Conservation (phyloP, 2,113 vertebrate species). For the Leptodactylus fuscus region DNA sequence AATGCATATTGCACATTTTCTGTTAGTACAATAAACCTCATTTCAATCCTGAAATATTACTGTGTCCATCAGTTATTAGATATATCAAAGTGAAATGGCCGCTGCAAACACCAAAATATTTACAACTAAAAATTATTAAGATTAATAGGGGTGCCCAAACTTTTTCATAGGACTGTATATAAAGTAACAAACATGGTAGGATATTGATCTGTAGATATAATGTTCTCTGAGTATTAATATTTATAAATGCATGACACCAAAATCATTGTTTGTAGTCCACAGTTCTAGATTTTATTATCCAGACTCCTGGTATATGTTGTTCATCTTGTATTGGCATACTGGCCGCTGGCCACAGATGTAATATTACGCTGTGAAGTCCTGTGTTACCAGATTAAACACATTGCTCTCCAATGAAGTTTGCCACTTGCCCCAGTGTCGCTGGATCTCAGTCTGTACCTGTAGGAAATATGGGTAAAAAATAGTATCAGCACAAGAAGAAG, state of each 20-base stretch:
- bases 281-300: background rate
- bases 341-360: background rate
- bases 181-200: background rate
- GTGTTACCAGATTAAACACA: conserved; percentile 69
- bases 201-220: background rate
- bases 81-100: too few species aligned
- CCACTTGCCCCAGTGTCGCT: conserved; percentile 67
- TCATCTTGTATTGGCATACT: background rate
- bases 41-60: too few species aligned
- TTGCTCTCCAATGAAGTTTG: conserved; percentile 67
- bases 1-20: too few species aligned
- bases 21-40: too few species aligned
- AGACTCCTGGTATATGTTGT: background rate
- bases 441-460: conserved; percentile 75
- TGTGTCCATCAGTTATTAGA: too few species aligned
- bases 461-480: background rate
- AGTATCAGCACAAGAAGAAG: background rate
- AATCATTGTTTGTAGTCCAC: background rate
- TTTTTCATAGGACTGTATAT: too few species aligned
- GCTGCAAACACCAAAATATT: too few species aligned
- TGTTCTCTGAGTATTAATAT: background rate
- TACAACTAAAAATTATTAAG: too few species aligned
- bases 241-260: background rate
- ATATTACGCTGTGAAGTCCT: conserved; percentile 68
- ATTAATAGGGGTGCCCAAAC: too few species aligned